These are phyloP conservation scores for Listrodromus nycthemerus DNA, from an alignment of 2,888 invertebrate species.

Conservation along the genomic window DNA sequence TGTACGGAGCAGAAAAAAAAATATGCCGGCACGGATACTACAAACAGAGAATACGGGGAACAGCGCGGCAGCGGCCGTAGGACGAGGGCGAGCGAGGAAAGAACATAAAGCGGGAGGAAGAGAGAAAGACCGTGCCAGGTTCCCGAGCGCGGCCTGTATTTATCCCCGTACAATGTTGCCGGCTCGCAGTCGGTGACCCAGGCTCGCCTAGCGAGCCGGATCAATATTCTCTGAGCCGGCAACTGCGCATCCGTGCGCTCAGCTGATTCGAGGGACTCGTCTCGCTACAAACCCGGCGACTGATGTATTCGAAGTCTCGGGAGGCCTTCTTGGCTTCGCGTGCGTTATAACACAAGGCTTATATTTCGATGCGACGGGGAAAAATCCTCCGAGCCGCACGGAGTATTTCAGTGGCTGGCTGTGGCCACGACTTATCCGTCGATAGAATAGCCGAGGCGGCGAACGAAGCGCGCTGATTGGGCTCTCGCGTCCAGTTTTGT, in stretches of 20 bases:
- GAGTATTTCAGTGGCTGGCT: slow-evolving; percentile 2
- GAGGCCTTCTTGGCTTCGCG: background rate
- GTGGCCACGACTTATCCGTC: background rate
- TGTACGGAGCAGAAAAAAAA: background rate
- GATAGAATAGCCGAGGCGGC: background rate
- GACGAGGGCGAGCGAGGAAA: slow-evolving; percentile 19
- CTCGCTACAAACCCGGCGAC: slow-evolving; percentile 11
- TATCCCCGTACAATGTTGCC: slow-evolving; percentile 77
- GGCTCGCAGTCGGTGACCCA: slow-evolving; percentile 77
- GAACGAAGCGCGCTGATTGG: background rate
- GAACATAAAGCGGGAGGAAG: slow-evolving; percentile 60
- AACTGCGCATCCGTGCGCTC: slow-evolving; percentile 76
- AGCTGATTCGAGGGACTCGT: slow-evolving; percentile 75
- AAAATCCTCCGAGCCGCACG: background rate
- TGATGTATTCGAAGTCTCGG: slow-evolving; percentile 5
- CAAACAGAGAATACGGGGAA: slow-evolving; percentile 45
- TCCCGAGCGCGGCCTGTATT: slow-evolving; percentile 70
- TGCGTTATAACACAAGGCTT: background rate
- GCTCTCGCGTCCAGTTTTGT: background rate
- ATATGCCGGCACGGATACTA: slow-evolving; percentile 1
- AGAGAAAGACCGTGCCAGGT: slow-evolving; percentile 66
- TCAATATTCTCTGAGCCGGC: slow-evolving; percentile 72
- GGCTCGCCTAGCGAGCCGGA: slow-evolving; percentile 69
- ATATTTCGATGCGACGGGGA: background rate
- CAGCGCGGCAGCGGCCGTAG: background rate